Evolutionary conservation across 2,888 invertebrate species (phyloP).

Genomic region (Ephialtes manifestator): DNA sequence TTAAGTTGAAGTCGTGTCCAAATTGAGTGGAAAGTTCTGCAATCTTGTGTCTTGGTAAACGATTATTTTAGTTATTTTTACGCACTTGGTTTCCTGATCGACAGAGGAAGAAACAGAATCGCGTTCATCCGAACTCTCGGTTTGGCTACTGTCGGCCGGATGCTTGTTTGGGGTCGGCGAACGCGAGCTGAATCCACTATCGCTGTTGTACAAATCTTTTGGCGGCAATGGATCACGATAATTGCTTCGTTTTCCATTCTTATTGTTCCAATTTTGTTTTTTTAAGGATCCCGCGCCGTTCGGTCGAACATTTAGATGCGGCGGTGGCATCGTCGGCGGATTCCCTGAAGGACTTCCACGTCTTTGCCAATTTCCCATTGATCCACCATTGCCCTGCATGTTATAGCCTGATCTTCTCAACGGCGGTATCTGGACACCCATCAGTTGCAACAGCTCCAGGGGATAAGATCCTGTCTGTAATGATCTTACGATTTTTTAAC

Average conservation of each 20-base stretch:
- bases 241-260: slow-evolving; percentile 61
- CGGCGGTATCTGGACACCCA: slow-evolving; percentile 80
- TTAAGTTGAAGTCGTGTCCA: too few relatives aligned
- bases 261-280: slow-evolving; percentile 71
- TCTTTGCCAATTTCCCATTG: slow-evolving; percentile 78
- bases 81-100: slow-evolving; percentile 81
- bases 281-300: slow-evolving; percentile 52
- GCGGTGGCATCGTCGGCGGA: slow-evolving; percentile 60
- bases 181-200: slow-evolving; percentile 84
- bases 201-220: slow-evolving; percentile 80
- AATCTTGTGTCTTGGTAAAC: background rate
- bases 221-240: slow-evolving; percentile 76
- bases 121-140: slow-evolving; percentile 83
- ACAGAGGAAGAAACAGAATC: slow-evolving; percentile 81
- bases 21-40: background rate
- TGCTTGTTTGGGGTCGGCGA: slow-evolving; percentile 84
- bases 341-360: slow-evolving; percentile 63
- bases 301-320: slow-evolving; percentile 58
- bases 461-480: slow-evolving; percentile 79
- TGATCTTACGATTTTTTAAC: slow-evolving; percentile 62
- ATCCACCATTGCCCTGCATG: slow-evolving; percentile 74
- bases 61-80: slow-evolving; percentile 48
- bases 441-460: slow-evolving; percentile 80
- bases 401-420: slow-evolving; percentile 77
- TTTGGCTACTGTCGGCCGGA: slow-evolving; percentile 79